Evolutionary conservation across 2,113 vertebrate genomes (phyloP).

Genomic region (Pithys albifrons): DNA sequence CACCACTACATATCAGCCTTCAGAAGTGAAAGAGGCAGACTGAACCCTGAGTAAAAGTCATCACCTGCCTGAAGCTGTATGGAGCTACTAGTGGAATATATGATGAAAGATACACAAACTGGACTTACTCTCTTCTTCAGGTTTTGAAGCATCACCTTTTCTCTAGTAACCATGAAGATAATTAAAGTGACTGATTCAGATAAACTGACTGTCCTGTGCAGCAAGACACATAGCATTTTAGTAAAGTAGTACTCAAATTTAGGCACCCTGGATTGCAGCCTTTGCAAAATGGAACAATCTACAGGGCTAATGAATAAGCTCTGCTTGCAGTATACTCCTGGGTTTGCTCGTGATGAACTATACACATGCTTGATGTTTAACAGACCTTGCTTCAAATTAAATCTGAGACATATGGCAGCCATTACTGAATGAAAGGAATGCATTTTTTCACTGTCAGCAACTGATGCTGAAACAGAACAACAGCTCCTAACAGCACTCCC

Average conservation of each 20-base stretch:
- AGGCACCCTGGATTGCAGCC: background rate
- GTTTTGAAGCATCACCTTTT: background rate
- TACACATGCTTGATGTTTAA: constrained; percentile 33
- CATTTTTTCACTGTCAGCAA: background rate
- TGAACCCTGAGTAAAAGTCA: background rate
- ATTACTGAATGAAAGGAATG: constrained; percentile 4
- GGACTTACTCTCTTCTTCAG: background rate
- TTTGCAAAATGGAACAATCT: background rate
- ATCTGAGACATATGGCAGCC: constrained; percentile 36
- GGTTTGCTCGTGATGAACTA: background rate
- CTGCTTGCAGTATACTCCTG: background rate
- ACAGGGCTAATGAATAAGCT: background rate
- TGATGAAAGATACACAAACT: background rate
- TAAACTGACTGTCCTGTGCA: background rate
- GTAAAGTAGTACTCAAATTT: background rate
- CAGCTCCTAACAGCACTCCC: background rate
- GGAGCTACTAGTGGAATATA: background rate
- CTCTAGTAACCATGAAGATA: background rate
- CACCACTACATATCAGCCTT: background rate
- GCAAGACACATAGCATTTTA: background rate
- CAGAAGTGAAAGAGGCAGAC: background rate
- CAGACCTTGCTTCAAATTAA: background rate
- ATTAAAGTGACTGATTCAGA: background rate
- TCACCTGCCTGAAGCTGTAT: background rate
- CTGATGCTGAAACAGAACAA: background rate